Percentiles rank a stretch among this genome's conserved stretches.
phyloP scores from a whole-genome alignment of 2,888 invertebrate genomes.

The Sipunculus nudus region DNA sequence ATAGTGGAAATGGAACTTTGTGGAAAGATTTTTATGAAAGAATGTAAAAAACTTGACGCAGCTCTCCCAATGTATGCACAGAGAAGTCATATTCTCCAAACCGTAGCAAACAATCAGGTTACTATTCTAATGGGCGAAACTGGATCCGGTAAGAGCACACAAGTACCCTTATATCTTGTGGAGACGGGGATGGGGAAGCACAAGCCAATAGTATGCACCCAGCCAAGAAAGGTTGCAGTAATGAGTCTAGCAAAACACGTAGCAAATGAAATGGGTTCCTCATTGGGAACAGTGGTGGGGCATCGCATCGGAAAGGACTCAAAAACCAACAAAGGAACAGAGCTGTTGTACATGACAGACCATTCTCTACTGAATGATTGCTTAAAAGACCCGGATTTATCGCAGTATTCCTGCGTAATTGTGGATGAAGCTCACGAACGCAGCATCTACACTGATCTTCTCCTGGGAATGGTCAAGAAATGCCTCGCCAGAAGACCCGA shows the following conservation, averaged over 20 bases:
- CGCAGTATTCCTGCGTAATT: conserved; percentile 51
- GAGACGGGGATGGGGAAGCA: conserved; percentile 47
- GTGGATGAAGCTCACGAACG: conserved; percentile 67
- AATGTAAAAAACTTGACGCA: conserved; percentile 43
- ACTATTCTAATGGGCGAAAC: conserved; percentile 63
- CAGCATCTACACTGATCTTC: conserved; percentile 63
- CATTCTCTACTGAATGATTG: conserved; percentile 61
- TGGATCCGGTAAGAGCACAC: conserved; percentile 67
- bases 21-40: too few species aligned
- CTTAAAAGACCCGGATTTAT: conserved; percentile 49
- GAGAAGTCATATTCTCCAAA: conserved; percentile 46
- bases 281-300: conserved; percentile 54
- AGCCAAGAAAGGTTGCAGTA: conserved; percentile 66
- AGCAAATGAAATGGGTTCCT: conserved; percentile 53
- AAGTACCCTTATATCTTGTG: conserved; percentile 62
- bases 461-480: conserved; percentile 62
- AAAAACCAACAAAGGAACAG: conserved; percentile 41
- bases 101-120: conserved; percentile 51
- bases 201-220: conserved; percentile 61
- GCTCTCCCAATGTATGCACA: conserved; percentile 59
- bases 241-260: conserved; percentile 61
- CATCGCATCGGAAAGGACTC: conserved; percentile 56
- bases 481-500: conserved; percentile 50
- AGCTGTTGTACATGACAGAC: conserved; percentile 63
- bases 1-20: too few species aligned